A percentile compares a stretch with the other conserved stretches of the same genome.
These are phyloP conservation scores for Pollenia amentaria DNA, from an alignment of 2,888 invertebrate genomes.

Conservation along the genomic window DNA sequence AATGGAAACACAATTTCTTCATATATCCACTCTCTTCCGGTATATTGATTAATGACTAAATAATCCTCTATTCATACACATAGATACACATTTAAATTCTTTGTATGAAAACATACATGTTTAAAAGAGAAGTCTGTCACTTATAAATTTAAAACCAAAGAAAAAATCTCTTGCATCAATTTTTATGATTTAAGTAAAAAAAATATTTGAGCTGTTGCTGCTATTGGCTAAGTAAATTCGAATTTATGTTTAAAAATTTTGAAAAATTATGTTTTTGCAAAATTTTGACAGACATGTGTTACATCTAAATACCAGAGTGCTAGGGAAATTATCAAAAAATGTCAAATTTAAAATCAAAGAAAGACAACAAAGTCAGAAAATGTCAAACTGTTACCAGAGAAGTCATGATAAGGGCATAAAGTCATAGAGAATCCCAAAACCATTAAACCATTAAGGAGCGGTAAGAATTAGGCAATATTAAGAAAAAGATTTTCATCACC, in stretches of 20 bases:
- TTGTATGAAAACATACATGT: no score
- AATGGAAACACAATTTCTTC: not conserved
- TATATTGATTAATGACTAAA: conserved; percentile 34
- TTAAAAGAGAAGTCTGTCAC: conserved; percentile 1
- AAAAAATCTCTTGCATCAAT: not conserved
- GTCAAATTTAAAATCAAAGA: not conserved
- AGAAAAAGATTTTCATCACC: no score
- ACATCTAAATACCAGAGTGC: not conserved
- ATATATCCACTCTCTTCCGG: no score
- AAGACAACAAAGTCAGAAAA: not conserved
- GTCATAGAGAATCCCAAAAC: not conserved
- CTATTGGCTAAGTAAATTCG: not conserved
- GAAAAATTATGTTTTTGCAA: conserved; percentile 11
- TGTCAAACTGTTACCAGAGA: not conserved
- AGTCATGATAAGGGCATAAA: not conserved
- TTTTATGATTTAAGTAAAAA: not conserved
- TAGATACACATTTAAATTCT: no score
- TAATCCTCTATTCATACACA: not conserved
- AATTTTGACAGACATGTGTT: conserved; percentile 32
- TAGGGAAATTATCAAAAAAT: no score
- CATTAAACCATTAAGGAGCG: not conserved
- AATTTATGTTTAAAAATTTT: not conserved
- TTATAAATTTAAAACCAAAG: conserved; percentile 29
- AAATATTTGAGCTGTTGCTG: not conserved
- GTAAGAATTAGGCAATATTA: not conserved